A percentile compares a stretch with the other conserved stretches of the same genome.
These are phyloP conservation scores for Chironex yamaguchii DNA, from an alignment of 30 jellyfish, hydroid and myxozoan genomes.

Conservation along the genomic window DNA sequence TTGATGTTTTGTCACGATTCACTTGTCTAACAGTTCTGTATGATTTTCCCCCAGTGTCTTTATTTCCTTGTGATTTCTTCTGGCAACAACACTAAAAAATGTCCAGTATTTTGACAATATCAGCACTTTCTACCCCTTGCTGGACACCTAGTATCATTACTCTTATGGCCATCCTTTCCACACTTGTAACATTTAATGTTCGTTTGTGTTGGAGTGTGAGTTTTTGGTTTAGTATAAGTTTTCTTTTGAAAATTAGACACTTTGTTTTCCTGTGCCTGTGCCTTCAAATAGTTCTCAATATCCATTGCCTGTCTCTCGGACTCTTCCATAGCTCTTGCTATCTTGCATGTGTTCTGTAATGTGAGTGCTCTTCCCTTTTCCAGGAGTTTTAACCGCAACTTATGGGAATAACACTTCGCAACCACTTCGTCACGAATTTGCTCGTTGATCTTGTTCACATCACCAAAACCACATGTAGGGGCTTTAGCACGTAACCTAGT, in stretches of 20 bases:
- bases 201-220: too few relatives aligned
- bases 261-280: slow-evolving; percentile 29
- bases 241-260: slow-evolving; percentile 16
- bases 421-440: slow-evolving; percentile 52
- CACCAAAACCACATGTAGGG: slow-evolving; percentile 43
- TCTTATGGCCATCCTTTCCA: slow-evolving; percentile 35
- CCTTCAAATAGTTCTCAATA: slow-evolving; percentile 19
- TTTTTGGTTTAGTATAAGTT: too few relatives aligned
- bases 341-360: slow-evolving; percentile 8
- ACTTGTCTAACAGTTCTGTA: too few relatives aligned
- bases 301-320: slow-evolving; percentile 32
- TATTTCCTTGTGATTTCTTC: too few relatives aligned
- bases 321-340: slow-evolving; percentile 60
- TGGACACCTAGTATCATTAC: slow-evolving; percentile 27
- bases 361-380: slow-evolving; percentile 35
- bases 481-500: slow-evolving; percentile 39
- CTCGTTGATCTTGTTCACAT: slow-evolving; percentile 16
- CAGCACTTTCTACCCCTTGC: too few relatives aligned
- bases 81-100: too few relatives aligned
- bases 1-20: too few relatives aligned
- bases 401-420: slow-evolving; percentile 30
- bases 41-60: too few relatives aligned
- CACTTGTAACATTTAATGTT: slow-evolving; percentile 26
- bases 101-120: too few relatives aligned
- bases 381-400: slow-evolving; percentile 27